Percentiles rank a stretch among this genome's conserved stretches.
Evolutionary conservation across 2,113 vertebrate genomes (phyloP).

Genomic region (Pholis gunnellus): DNA sequence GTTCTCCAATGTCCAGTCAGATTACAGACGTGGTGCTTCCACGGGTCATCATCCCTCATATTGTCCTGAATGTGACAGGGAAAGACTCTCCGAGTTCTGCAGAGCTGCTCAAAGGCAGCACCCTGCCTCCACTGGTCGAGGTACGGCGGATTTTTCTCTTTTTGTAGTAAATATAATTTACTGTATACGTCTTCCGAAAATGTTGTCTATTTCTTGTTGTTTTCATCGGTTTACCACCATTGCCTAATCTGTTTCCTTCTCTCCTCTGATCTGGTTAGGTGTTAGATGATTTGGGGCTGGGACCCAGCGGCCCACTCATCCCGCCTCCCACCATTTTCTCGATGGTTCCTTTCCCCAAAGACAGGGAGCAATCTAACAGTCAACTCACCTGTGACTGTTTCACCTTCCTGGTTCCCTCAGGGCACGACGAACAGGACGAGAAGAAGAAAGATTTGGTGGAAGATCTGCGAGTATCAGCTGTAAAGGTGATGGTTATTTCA

Average conservation of each 20-base stretch:
- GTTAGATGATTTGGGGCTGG: constrained; percentile 86
- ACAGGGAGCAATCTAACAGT: constrained; percentile 47
- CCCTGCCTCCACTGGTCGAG: constrained; percentile 82
- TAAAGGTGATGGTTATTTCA: constrained; percentile 77
- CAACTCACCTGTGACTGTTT: constrained; percentile 79
- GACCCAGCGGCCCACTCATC: constrained; percentile 83
- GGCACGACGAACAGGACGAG: constrained; percentile 52
- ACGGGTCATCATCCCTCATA: constrained; percentile 79
- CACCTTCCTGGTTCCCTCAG: constrained; percentile 74
- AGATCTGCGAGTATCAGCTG: background rate
- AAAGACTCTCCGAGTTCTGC: constrained; percentile 44
- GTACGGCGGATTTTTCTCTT: constrained; percentile 61
- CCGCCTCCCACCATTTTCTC: constrained; percentile 84
- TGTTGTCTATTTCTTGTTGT: background rate
- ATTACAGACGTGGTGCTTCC: constrained; percentile 55
- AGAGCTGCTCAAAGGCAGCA: constrained; percentile 76
- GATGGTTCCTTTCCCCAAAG: constrained; percentile 83
- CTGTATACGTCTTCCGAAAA: background rate
- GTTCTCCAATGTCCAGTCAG: constrained; percentile 47
- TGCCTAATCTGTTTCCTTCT: constrained; percentile 7
- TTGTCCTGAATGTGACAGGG: constrained; percentile 78
- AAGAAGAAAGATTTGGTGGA: constrained; percentile 76
- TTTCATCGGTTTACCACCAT: background rate
- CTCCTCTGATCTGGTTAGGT: constrained; percentile 78
- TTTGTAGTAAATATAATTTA: background rate